Base-by-base conservation (phyloP, 2,113 vertebrate genomes). In the Mustelus asterias region DNA sequence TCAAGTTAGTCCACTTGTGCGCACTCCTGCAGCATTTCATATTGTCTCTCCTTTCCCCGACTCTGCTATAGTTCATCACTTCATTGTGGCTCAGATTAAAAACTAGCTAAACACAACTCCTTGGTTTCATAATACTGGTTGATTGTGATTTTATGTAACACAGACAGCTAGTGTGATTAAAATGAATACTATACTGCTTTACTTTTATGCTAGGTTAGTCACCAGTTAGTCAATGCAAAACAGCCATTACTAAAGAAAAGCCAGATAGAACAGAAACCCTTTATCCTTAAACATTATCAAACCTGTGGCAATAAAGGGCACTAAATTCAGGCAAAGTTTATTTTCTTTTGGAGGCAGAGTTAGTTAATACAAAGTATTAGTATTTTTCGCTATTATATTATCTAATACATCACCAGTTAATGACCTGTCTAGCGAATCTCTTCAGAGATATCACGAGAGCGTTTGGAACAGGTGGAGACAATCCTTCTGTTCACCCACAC, bases 391-490 rank as follows among this genome's bases (percentile, higher is more conserved):
- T 95, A 54, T 48, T 95, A 54, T 54, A 70, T 29, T 60, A 60
- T 90, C 54, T 60, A 90, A 90, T 60, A n/a, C 26, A 20, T 60
- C 58, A 60, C 54, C 14, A 33, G 26, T n/a, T 90, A 90, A 89
- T 89, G 41, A 70, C 13, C 29, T 72, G 44, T 44, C 67, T 54
- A 29, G 69, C 3, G 2, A 33, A 48, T 94, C 65, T 18, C 93
- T 72, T 95, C 41, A 76, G 69, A 72, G 94, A 70, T 72, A 72
- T 54, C 65, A 41, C 20, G 0, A 54, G 69, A 72, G 24, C 11
- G 11, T 95, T 48, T 95, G 41, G 67, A 72, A 22, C 89, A 95
- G 94, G 67, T 70, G 94, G 44, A 29, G 94, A 95, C 44, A 26
- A 72, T 72, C 69, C 37, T 29, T 70, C 67, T 54, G 4, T 76